Base-by-base conservation (phyloP, 2,113 vertebrate genomes). In the Phasianus colchicus region DNA sequence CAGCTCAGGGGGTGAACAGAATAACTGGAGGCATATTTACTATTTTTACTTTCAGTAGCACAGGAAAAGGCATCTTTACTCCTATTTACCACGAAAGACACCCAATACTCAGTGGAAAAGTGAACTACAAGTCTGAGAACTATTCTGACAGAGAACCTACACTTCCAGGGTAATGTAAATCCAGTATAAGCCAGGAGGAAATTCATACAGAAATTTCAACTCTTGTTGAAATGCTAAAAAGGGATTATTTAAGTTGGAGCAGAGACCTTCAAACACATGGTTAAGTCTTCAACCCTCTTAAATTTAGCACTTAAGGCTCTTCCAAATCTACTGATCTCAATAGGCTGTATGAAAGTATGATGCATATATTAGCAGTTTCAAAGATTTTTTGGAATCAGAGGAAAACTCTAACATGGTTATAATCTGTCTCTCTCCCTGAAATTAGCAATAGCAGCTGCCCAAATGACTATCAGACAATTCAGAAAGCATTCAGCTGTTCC, bases 381-480 rank as follows among this genome's bases (percentile, higher is more conserved):
- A 92, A 93, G 70, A 72, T 43, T 82, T 83, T 92, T 76, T 83
- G 69, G 75, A 95, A 94, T 78, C 32, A 86, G 70, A 88, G 75
- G 50, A 71, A 63, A 84, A 83, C 88, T 93, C 87, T 48, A 88
- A 69, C 83, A 63, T 5, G 69, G 83, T 69, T 83, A 88, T 30
- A 90, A 80, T 47, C 38, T 73, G 4, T 48, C 16, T 74, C 55
- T 34, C 58, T 54, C 83, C 74, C 80, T 89, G 66, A 95, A 97
- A 96, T 82, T 74, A 93, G 76, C 75, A 78, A 71, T 92, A 89
- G 65, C 80, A 91, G 94, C 88, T 93, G 92, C 88, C 87, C 91
- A 83, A 74, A 93, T 92, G 90, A 96, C 81, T 81, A 25, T 36
- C 82, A 91, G 94, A 91, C 92, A 94, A 94, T 60, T 82, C 86